Evolutionary conservation across 2,113 vertebrate genomes (phyloP), one percentile per base, ranked within the genome.

Genomic region (Trochalopteron elliotii): DNA sequence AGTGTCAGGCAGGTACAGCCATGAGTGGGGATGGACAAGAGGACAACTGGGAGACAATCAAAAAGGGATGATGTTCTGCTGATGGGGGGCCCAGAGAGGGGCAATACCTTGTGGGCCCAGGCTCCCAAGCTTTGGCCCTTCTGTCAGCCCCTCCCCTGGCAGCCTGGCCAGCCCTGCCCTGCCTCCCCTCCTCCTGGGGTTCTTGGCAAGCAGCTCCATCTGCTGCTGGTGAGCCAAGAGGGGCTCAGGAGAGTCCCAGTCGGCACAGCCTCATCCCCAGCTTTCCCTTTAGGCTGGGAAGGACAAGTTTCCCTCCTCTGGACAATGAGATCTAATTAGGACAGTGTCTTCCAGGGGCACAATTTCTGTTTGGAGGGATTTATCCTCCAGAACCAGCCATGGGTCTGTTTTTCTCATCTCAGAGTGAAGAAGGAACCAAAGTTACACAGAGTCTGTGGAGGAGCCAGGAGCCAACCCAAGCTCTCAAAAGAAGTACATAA

Each of bases 71-170:
- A 45, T 40, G 63, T 3, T n/a, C 49, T 39, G 6, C 24, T 49
- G 47, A 4, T 63, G 14, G 33, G 12, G 7, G 4, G 59, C 22
- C 10, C 44, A 27, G 35, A 37, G 11, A 15, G 39, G 20, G 12
- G 9, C 0, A 2, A 3, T 5, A 3, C 6, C 4, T 18, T 0
- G 1, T 20, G 11, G 12, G 35, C 12, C 42, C 47, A 21, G 22
- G 21, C 30, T 59, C 11, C 12, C 39, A 60, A 74, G 40, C 16
- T 15, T 56, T 20, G 24, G 27, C 27, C 16, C 2, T 30, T 20
- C 42, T 69, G 65, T 20, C 7, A 74, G 17, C 11, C 23, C 17
- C 11, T 40, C 69, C 18, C 22, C 39, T 25, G 22, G 16, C 11
- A 40, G 27, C 28, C 67, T n/a, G 55, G n/a, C 19, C 57, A 79